These are phyloP conservation scores for Choloepus didactylus DNA, from an alignment of 2,797 vertebrate genomes.

Conservation along the genomic window DNA sequence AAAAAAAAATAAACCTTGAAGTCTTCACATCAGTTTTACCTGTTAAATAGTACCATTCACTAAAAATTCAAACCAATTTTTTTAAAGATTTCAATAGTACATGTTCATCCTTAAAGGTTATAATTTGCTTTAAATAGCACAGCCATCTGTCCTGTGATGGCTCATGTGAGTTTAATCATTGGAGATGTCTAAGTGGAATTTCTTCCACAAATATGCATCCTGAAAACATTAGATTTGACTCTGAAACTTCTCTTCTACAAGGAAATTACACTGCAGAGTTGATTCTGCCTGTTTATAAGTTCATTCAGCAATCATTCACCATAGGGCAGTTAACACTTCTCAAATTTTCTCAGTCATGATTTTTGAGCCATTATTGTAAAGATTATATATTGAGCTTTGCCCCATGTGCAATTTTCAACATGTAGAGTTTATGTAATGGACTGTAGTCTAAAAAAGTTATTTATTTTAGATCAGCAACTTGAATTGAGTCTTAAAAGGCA, in stretches of 20 bases:
- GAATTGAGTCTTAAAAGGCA: slow-evolving; percentile 14
- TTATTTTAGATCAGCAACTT: slow-evolving; percentile 46
- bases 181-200: slow-evolving; percentile 77
- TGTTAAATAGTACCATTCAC: slow-evolving; percentile 9
- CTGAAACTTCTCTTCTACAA: slow-evolving; percentile 7
- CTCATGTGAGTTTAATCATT: slow-evolving; percentile 80
- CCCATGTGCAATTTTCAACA: not conserved
- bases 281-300: not conserved
- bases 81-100: slow-evolving; percentile 84
- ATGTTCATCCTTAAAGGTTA: slow-evolving; percentile 85
- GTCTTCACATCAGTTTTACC: slow-evolving; percentile 58
- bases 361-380: not conserved
- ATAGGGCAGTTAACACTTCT: slow-evolving; percentile 36
- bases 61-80: slow-evolving; percentile 69
- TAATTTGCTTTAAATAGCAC: slow-evolving; percentile 87
- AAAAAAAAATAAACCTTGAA: not conserved
- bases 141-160: slow-evolving; percentile 84
- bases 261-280: slow-evolving; percentile 23
- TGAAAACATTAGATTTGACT: slow-evolving; percentile 52
- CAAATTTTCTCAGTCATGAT: slow-evolving; percentile 3
- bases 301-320: not conserved
- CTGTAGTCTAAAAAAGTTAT: not conserved
- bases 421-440: not conserved
- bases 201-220: slow-evolving; percentile 72
- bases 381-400: slow-evolving; percentile 32